phyloP scores from a whole-genome alignment of 92 coral and sea anemone species.

The Parazoanthus swiftii region DNA sequence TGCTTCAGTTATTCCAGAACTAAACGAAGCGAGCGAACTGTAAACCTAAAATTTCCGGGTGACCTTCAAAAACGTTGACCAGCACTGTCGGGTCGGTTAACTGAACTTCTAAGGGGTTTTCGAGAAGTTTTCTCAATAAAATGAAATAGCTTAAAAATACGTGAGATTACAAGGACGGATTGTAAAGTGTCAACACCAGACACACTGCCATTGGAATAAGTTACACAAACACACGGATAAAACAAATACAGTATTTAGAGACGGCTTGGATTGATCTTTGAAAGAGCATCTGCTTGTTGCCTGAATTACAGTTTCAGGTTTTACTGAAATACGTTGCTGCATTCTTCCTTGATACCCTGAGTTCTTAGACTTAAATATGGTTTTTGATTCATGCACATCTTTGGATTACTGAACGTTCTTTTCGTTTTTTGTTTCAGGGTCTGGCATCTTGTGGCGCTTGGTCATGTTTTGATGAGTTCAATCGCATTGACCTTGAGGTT shows the following conservation, averaged over 20 bases:
- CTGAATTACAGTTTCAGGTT: too few relatives aligned
- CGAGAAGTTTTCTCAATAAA: too few relatives aligned
- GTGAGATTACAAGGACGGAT: background rate
- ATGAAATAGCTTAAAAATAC: too few relatives aligned
- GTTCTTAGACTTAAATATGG: background rate
- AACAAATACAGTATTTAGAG: background rate
- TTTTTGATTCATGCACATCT: background rate
- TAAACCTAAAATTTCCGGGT: too few relatives aligned
- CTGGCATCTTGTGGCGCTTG: conserved; percentile 97
- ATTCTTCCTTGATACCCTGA: background rate
- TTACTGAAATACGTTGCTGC: too few relatives aligned
- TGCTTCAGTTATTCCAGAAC: too few relatives aligned
- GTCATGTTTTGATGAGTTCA: conserved; percentile 98
- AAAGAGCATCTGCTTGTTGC: background rate
- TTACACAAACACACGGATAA: background rate
- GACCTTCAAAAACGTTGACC: too few relatives aligned
- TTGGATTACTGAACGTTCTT: background rate
- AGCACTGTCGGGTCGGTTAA: too few relatives aligned
- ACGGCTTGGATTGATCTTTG: background rate
- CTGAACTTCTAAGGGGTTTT: too few relatives aligned
- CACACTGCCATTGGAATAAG: background rate
- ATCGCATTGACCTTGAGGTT: conserved; percentile 95
- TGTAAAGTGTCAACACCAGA: background rate
- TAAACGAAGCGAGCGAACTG: too few relatives aligned
- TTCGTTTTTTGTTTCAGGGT: conserved; percentile 56